A percentile compares a stretch with the other conserved stretches of the same genome.
phyloP scores from a whole-genome alignment of 1,140 invertebrate genomes.

The Lethrus apterus region DNA sequence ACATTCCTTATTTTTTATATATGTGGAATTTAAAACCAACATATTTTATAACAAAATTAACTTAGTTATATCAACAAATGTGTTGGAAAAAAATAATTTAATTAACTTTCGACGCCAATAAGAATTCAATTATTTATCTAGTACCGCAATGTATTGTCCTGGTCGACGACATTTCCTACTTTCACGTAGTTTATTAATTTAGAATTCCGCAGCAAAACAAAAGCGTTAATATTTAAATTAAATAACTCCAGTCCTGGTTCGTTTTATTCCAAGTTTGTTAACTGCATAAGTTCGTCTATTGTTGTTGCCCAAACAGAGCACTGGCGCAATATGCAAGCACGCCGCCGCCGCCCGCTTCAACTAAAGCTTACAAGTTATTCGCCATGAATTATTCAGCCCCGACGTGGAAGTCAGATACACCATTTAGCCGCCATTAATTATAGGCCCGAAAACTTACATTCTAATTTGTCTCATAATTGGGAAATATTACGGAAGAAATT shows the following conservation, averaged over 20 bases:
- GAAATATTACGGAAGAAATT: not conserved
- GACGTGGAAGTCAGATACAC: too few relatives aligned
- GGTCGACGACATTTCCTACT: too few relatives aligned
- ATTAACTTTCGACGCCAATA: not conserved
- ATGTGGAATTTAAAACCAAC: too few relatives aligned
- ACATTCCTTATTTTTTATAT: too few relatives aligned
- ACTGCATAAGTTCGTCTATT: not conserved
- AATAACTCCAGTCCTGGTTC: not conserved
- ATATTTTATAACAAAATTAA: too few relatives aligned
- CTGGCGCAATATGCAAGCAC: not conserved
- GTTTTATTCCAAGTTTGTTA: not conserved
- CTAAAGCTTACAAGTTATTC: not conserved
- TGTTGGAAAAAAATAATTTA: too few relatives aligned
- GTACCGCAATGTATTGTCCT: too few relatives aligned
- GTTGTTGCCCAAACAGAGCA: not conserved
- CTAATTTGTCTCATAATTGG: not conserved
- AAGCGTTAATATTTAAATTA: not conserved
- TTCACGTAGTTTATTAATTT: slow-evolving; percentile 1
- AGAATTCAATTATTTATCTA: not conserved
- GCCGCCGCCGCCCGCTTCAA: not conserved
- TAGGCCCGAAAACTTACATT: not conserved
- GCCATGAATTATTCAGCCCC: not conserved
- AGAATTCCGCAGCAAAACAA: not conserved
- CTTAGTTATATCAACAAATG: too few relatives aligned
- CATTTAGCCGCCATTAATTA: slow-evolving; percentile 1